Evolutionary conservation across 2,888 invertebrate species (phyloP), one percentile per base, ranked within the genome.

Genomic region (Neocrepidodera transversa): DNA sequence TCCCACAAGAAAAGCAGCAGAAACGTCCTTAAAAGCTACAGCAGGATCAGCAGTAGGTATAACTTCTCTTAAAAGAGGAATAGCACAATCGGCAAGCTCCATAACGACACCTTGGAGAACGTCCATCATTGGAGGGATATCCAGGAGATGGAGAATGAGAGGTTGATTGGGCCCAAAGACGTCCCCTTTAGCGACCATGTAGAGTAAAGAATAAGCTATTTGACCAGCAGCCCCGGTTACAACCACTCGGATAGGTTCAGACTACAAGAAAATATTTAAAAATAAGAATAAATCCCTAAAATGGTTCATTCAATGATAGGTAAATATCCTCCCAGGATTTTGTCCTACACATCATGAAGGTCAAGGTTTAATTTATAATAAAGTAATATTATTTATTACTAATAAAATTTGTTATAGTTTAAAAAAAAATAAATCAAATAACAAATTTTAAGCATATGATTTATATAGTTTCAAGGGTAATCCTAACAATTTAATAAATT

Each of bases 151-250:
- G 43, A 99, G 84, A 75, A 88, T 89, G 17, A 99, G 84, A 0
- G 92, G 90, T 81, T 95, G 95, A 43, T 92, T 84, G 48, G 85
- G 84, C 23, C 98, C 98, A 79, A 98, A 98, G 0, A 97, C 96
- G 78, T 94, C 92, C 60, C 98, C 99, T 73, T 95, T 95, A 10
- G 95, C 95, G 68, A 99, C 86, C 82, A 95, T 93, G 77, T 95
- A 95, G 10, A 99, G 83, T 40, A 99, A 82, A 1, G 97, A 97
- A 80, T 99, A 99, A 60, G 96, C 97, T 71, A 99, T 99, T 82
- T 99, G 99, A 13, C 99, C 99, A 61, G 98, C 99, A 71, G 99
- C 99, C 62, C 99, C 99, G 53, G 98, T 99, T 23, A 99, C 92
- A 60, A 96, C 91, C 67, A 98, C 95, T 82, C 88, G 90, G 75